Evolutionary conservation across 2,797 vertebrate genomes (phyloP).

Genomic region (Halcyon chelicuti): DNA sequence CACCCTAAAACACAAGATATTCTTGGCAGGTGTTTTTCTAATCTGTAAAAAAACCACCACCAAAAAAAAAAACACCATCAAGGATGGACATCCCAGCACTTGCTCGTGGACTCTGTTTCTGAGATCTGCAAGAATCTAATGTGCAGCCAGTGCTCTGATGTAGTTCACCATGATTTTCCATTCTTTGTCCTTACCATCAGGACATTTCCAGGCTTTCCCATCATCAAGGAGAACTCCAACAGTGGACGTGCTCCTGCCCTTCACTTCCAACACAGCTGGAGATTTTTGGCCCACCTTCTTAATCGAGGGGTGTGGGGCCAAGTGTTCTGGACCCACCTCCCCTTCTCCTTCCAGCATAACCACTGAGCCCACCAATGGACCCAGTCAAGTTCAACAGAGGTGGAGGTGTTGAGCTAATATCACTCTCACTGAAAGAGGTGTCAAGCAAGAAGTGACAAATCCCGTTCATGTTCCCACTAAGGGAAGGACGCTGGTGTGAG

Average conservation of each 20-base stretch:
- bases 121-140: not conserved
- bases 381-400: not conserved
- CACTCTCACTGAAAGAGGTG: not conserved
- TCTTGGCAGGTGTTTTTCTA: not conserved
- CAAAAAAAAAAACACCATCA: not conserved
- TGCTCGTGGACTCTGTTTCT: not conserved
- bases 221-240: not conserved
- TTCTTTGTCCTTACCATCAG: fast-evolving
- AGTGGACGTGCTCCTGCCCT: not conserved
- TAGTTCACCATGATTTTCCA: not conserved
- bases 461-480: not conserved
- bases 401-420: not conserved
- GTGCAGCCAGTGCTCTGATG: not conserved
- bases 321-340: not conserved
- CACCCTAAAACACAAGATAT: not conserved
- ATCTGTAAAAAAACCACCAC: not conserved
- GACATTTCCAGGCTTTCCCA: not conserved
- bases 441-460: not conserved
- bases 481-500: not conserved
- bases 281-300: not conserved
- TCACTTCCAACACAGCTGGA: not conserved
- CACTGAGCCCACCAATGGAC: not conserved
- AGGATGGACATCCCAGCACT: not conserved
- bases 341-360: not conserved
- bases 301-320: not conserved